Percentiles rank a stretch among this genome's conserved stretches.
Evolutionary conservation across 1,140 invertebrate genomes (phyloP).

Genomic region (Drusus annulatus): DNA sequence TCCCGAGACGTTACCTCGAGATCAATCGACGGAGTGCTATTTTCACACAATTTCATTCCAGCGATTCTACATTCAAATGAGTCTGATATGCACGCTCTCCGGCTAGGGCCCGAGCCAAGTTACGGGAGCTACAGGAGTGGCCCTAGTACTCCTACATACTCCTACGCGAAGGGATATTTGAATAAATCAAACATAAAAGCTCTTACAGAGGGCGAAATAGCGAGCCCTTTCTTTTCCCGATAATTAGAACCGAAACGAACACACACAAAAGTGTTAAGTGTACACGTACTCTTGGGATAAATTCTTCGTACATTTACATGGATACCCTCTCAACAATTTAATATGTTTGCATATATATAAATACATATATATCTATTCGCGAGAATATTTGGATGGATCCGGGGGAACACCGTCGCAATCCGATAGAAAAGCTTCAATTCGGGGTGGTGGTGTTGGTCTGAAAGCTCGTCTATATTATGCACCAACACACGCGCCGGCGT

Average conservation of each 20-base stretch:
- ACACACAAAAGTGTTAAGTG: conserved; percentile 20
- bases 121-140: too few species aligned
- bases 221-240: conserved; percentile 43
- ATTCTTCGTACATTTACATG: conserved; percentile 27
- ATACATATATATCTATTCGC: neutral
- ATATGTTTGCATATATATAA: neutral
- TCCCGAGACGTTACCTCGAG: conserved; percentile 16
- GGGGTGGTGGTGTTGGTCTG: neutral
- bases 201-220: conserved; percentile 29
- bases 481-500: conserved; percentile 8
- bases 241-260: conserved; percentile 43
- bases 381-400: conserved; percentile 20
- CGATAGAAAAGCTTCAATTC: conserved; percentile 9
- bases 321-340: conserved; percentile 20
- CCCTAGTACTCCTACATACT: too few species aligned
- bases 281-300: conserved; percentile 34
- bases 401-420: conserved; percentile 11
- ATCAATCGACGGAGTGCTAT: conserved; percentile 39
- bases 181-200: conserved; percentile 56
- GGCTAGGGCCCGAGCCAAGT: too few species aligned
- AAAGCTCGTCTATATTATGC: neutral
- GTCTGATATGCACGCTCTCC: neutral
- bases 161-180: conserved; percentile 37
- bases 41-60: conserved; percentile 38
- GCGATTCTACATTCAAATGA: conserved; percentile 33